Conservation (phyloP, 2,888 invertebrate genomes). For the Hedya salicella region DNA sequence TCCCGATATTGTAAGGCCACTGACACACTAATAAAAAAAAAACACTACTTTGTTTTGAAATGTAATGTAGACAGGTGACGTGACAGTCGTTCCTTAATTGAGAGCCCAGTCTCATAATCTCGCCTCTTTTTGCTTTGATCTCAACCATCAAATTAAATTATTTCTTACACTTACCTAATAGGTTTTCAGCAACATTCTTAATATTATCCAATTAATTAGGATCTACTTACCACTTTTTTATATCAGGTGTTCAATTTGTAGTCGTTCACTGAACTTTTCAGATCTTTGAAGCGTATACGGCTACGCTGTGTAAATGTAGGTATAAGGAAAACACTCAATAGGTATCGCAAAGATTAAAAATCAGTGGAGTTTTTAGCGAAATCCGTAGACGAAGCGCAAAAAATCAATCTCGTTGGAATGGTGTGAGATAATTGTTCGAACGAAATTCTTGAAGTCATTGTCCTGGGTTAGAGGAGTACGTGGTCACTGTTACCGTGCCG, state of each 20-base stretch:
- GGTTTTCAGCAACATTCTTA: too few relatives aligned
- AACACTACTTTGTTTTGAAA: too few relatives aligned
- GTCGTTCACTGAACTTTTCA: conserved; percentile 6
- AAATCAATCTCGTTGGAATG: conserved; percentile 50
- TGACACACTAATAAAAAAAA: too few relatives aligned
- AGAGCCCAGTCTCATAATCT: too few relatives aligned
- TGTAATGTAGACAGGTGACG: too few relatives aligned
- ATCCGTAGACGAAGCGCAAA: conserved; percentile 52
- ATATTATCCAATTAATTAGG: too few relatives aligned
- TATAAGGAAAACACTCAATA: conserved; percentile 40
- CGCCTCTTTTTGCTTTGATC: too few relatives aligned
- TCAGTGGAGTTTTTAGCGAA: conserved; percentile 52
- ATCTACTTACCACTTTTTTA: background rate
- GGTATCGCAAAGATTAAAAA: conserved; percentile 43
- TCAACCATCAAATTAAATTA: too few relatives aligned
- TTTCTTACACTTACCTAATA: too few relatives aligned
- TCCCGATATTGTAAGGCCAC: too few relatives aligned
- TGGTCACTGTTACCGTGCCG: conserved; percentile 50
- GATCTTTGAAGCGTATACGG: conserved; percentile 28
- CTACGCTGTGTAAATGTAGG: conserved; percentile 20
- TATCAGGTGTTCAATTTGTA: conserved; percentile 1
- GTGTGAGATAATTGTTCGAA: conserved; percentile 41
- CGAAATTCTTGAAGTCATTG: conserved; percentile 52
- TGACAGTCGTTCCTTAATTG: too few relatives aligned
- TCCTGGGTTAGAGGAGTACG: conserved; percentile 46